These are phyloP conservation scores for Caiman crocodilus DNA, from an alignment of 2,797 vertebrate genomes.

Conservation along the genomic window DNA sequence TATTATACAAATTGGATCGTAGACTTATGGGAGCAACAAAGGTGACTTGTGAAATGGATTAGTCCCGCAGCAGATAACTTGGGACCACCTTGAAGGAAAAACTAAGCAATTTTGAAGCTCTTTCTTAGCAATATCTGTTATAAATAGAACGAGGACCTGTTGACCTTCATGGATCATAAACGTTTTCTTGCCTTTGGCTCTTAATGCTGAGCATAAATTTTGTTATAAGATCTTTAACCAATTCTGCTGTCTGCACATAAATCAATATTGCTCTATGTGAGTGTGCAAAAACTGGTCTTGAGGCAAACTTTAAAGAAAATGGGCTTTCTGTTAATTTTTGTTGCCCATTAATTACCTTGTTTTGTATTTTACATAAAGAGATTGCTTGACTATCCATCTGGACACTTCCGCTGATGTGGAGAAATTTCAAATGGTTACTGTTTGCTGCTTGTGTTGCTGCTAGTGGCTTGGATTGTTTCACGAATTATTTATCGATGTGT, in stretches of 20 bases:
- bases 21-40: not conserved
- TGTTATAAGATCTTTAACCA: not conserved
- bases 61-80: not conserved
- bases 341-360: not conserved
- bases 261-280: not conserved
- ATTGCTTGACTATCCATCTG: accelerated
- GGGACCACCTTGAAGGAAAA: not conserved
- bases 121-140: not conserved
- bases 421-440: not conserved
- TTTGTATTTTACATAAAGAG: not conserved
- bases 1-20: not conserved
- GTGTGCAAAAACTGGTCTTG: not conserved
- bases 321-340: not conserved
- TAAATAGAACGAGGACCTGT: not conserved
- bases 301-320: not conserved
- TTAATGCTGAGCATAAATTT: not conserved
- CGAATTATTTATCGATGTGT: not conserved
- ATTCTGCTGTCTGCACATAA: accelerated
- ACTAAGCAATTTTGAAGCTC: not conserved
- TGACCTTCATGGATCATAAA: not conserved
- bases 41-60: not conserved
- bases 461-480: not conserved
- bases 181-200: not conserved
- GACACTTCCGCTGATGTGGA: not conserved
- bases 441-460: not conserved